Base-by-base conservation (phyloP, 2,888 invertebrate genomes). In the Malthinus flaveolus region DNA sequence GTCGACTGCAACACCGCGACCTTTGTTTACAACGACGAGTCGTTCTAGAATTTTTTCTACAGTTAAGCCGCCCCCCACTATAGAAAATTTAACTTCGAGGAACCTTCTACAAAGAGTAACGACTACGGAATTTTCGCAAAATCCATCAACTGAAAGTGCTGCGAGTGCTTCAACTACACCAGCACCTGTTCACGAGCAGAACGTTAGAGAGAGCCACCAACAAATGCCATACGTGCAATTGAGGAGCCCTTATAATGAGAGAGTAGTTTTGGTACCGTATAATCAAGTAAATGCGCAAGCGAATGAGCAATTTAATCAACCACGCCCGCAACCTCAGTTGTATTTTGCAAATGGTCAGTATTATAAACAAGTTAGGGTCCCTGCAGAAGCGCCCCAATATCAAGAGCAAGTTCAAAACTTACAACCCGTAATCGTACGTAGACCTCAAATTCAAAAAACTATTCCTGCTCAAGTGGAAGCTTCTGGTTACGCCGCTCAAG, bases 11-110 rank as follows among this genome's bases (percentile, higher is more conserved):
- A 83, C 87, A 23, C 83, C 87, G 4, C 79, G 88, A 32, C 74
- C 89, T 10, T 88, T 88, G 66, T 88, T 88, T 0, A 88, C 88
- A 0, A 85, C 85, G 0, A 84, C 84, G 0, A 78, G 79, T 10
- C 79, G 86, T 15, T 82, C 87, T 0, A 79, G 85, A 68, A 78
- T 83, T 54, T 82, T 73, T 10, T 67, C 75, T 11, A 44, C 39
- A 1, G 15, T 42, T n/a, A 42, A 42, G 15, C 15, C 33, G 4
- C 35, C 47, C 5, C 45, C 37, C 31, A 46, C 47, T 32, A 54
- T 55, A 1, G 50, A 45, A 37, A 59, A 50, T 46, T 47, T 58
- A 11, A 36, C 48, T 63, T 7, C 66, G 63, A 46, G 66, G 63
- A 61, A 57, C 62, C 36, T 10, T 12, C 7, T 36, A 8, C 11